phyloP scores from a whole-genome alignment of 2,113 vertebrate species.

The Euleptes europaea region DNA sequence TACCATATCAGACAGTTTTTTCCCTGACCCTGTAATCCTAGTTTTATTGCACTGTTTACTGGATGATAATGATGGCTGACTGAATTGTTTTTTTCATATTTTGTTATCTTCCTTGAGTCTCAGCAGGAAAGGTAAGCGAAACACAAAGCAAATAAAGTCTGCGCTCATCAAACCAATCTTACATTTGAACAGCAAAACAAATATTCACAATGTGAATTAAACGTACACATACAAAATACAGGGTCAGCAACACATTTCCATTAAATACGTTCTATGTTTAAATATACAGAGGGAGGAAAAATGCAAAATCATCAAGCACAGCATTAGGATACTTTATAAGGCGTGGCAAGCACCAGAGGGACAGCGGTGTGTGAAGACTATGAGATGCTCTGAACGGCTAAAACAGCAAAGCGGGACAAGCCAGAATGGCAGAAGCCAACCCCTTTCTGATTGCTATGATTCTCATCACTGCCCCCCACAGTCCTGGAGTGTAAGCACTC shows the following conservation, averaged over 20 bases:
- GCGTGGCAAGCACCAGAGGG: neutral
- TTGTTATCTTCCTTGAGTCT: no score
- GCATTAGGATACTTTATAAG: neutral
- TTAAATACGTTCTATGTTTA: neutral
- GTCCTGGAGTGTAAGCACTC: neutral
- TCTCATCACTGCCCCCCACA: neutral
- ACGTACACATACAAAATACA: neutral
- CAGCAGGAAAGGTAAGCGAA: no score
- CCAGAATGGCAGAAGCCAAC: slow-evolving; percentile 10
- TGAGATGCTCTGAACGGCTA: neutral
- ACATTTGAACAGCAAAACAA: neutral
- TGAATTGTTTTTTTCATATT: no score
- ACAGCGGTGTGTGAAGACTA: neutral
- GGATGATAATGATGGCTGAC: no score
- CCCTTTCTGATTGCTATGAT: neutral
- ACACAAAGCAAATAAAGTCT: neutral
- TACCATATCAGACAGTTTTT: no score
- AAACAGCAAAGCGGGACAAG: neutral
- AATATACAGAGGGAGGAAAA: neutral
- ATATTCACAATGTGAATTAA: neutral
- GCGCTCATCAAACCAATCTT: neutral
- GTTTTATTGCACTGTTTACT: no score
- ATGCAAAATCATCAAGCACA: neutral
- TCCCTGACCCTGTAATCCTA: no score
- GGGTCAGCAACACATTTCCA: neutral